These are phyloP conservation scores for Rhyacichthys aspro DNA, from an alignment of 2,797 vertebrate genomes.

Conservation along the genomic window DNA sequence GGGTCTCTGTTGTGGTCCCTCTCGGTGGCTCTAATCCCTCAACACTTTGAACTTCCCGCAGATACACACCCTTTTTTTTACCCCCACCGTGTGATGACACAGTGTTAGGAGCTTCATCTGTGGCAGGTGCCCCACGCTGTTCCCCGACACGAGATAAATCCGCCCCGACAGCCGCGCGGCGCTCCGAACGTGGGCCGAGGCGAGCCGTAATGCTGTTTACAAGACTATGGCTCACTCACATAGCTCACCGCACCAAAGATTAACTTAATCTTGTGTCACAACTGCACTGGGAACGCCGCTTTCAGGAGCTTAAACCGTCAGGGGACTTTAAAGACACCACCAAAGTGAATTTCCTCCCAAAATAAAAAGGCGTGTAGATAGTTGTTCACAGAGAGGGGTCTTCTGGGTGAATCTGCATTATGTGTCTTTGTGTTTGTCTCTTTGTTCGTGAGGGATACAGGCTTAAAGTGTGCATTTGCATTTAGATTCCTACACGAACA, in stretches of 20 bases:
- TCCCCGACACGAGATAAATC: constrained; percentile 51
- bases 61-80: constrained; percentile 46
- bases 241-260: constrained; percentile 52
- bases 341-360: constrained; percentile 42
- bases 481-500: constrained; percentile 58
- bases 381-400: constrained; percentile 3
- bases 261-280: constrained; percentile 73
- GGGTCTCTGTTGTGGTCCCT: constrained; percentile 8
- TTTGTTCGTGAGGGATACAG: constrained; percentile 37
- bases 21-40: constrained; percentile 42
- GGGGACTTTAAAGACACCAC: constrained; percentile 27
- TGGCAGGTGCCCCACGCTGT: constrained; percentile 44
- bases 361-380: constrained; percentile 41
- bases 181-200: constrained; percentile 29
- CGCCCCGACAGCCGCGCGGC: constrained; percentile 55
- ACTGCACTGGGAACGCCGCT: constrained; percentile 48
- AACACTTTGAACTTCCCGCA: constrained; percentile 43
- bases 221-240: constrained; percentile 29
- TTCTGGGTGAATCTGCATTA: constrained; percentile 27
- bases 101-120: constrained; percentile 24
- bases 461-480: constrained; percentile 64
- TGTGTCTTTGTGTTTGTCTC: constrained; percentile 24
- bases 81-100: constrained; percentile 35
- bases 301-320: constrained; percentile 46
- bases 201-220: constrained; percentile 64